Evolutionary conservation across 2,888 invertebrate species (phyloP).

Genomic region (Ptilodon capucinus): DNA sequence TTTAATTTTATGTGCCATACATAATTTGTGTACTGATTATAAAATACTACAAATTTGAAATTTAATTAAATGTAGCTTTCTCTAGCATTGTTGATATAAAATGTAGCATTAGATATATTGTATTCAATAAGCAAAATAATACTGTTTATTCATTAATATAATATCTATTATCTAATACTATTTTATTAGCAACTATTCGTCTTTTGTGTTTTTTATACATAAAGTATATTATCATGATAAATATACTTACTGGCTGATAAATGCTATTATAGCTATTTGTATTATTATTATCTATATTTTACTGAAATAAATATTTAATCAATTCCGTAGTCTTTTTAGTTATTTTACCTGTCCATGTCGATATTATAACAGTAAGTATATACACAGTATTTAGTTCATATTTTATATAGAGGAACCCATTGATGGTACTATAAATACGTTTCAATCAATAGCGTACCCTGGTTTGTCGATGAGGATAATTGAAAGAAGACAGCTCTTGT

Average conservation of each 20-base stretch:
- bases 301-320: neutral
- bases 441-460: neutral
- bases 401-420: neutral
- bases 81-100: neutral
- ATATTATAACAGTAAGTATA: neutral
- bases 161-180: neutral
- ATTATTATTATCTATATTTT: neutral
- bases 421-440: neutral
- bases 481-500: conserved; percentile 5
- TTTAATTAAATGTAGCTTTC: neutral
- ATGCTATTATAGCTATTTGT: neutral
- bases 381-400: too few relatives aligned
- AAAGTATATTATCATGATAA: too few relatives aligned
- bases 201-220: too few relatives aligned
- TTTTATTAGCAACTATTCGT: too few relatives aligned
- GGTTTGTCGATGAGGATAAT: neutral
- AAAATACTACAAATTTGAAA: conserved; percentile 6
- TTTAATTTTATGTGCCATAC: conserved; percentile 52
- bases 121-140: neutral
- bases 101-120: neutral
- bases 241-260: neutral
- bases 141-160: neutral
- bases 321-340: neutral
- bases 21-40: conserved; percentile 20
- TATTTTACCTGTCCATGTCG: neutral